A percentile compares a stretch with the other conserved stretches of the same genome.
Conservation (phyloP, 1,140 invertebrate species). For the Drosophila nasuta region DNA sequence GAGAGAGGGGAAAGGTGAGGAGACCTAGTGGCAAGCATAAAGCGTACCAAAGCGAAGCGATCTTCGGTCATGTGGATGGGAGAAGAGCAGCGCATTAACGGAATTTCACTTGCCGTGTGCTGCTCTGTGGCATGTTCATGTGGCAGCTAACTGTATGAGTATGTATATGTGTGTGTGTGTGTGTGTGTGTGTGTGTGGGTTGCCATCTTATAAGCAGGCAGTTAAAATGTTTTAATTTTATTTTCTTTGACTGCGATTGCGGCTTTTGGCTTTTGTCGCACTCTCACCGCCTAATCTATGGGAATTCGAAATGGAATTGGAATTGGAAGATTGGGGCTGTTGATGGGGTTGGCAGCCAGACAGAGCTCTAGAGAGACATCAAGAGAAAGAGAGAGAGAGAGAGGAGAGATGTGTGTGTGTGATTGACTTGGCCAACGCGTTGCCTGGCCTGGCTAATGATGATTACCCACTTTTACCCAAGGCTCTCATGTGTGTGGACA, state of each 20-base stretch:
- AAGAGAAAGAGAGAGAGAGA: slow-evolving; percentile 2
- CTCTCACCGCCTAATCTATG: slow-evolving; percentile 70
- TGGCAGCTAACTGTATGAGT: slow-evolving; percentile 27
- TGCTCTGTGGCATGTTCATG: slow-evolving; percentile 30
- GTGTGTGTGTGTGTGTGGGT: slow-evolving; percentile 34
- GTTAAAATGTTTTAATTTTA: slow-evolving; percentile 75
- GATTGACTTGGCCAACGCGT: slow-evolving; percentile 64
- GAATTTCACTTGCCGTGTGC: slow-evolving; percentile 64
- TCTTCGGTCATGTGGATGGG: slow-evolving; percentile 41
- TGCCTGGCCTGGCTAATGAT: slow-evolving; percentile 62
- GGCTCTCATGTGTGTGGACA: slow-evolving; percentile 14
- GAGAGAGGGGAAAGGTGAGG: neutral
- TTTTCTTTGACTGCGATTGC: slow-evolving; percentile 54
- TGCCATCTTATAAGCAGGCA: slow-evolving; percentile 45
- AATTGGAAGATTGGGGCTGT: slow-evolving; percentile 28
- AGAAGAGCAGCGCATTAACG: slow-evolving; percentile 42
- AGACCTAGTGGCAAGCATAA: neutral
- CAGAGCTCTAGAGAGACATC: slow-evolving; percentile 1
- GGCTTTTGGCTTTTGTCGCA: slow-evolving; percentile 55
- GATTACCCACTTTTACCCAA: slow-evolving; percentile 80
- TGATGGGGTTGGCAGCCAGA: neutral
- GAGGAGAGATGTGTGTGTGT: slow-evolving; percentile 13
- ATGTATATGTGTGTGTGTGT: neutral
- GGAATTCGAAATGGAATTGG: slow-evolving; percentile 35
- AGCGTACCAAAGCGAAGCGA: slow-evolving; percentile 34